Percentiles rank a stretch among this genome's conserved stretches.
Evolutionary conservation across 2,113 vertebrate species (phyloP).

Genomic region (Sylvilagus bachmani): DNA sequence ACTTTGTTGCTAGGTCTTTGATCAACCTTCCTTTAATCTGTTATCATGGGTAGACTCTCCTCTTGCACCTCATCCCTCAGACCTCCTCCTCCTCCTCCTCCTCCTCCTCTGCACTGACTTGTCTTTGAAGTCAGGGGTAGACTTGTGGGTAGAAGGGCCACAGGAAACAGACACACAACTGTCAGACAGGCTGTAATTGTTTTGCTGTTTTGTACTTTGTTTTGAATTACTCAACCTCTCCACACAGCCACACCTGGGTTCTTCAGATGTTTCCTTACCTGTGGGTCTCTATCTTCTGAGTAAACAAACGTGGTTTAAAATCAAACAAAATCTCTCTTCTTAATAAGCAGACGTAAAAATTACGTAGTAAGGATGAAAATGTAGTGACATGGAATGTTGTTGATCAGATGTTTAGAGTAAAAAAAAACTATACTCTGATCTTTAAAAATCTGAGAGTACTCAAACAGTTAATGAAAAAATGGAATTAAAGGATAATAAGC

Average conservation of each 20-base stretch:
- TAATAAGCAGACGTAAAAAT: slow-evolving; percentile 33
- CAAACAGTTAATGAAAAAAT: too few species aligned
- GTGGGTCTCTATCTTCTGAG: slow-evolving; percentile 51
- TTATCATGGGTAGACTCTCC: slow-evolving; percentile 55
- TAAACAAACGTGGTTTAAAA: slow-evolving; percentile 65
- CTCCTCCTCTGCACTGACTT: slow-evolving; percentile 68
- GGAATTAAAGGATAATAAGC: too few species aligned
- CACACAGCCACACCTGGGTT: slow-evolving; percentile 37
- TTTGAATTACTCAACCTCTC: slow-evolving; percentile 70
- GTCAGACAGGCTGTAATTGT: slow-evolving; percentile 57
- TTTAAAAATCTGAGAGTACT: neutral
- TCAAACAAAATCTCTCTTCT: slow-evolving; percentile 59
- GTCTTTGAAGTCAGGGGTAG: slow-evolving; percentile 74
- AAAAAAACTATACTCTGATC: neutral
- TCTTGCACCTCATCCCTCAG: slow-evolving; percentile 60
- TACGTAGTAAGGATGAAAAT: neutral
- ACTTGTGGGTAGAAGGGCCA: slow-evolving; percentile 9
- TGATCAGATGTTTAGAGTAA: slow-evolving; percentile 13
- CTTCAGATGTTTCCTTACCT: slow-evolving; percentile 70
- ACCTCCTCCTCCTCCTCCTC: slow-evolving; percentile 74
- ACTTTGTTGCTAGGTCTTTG: slow-evolving; percentile 76
- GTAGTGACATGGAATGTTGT: neutral
- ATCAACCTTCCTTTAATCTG: slow-evolving; percentile 79
- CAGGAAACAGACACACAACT: slow-evolving; percentile 63
- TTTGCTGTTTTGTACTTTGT: slow-evolving; percentile 69